These are phyloP conservation scores for Aethina tumida DNA, from an alignment of 1,140 invertebrate species.

Conservation along the genomic window DNA sequence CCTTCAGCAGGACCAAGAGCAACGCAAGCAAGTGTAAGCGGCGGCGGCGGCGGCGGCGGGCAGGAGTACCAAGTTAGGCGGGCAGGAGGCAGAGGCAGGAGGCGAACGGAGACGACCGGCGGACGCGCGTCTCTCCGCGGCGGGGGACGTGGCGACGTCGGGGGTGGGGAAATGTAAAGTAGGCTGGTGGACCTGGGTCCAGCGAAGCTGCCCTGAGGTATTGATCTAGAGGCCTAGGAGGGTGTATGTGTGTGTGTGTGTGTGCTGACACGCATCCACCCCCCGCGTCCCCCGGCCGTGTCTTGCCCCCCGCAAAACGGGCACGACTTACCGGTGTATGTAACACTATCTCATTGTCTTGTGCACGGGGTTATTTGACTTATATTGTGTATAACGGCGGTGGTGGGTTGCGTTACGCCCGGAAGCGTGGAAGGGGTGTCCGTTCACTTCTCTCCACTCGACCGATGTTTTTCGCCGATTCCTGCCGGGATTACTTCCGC, in stretches of 20 bases:
- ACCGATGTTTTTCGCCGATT: too few species aligned
- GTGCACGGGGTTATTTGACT: too few species aligned
- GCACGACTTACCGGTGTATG: conserved; percentile 23
- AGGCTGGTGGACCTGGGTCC: conserved; percentile 36
- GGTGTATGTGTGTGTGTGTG: conserved; percentile 24
- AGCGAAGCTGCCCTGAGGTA: conserved; percentile 35
- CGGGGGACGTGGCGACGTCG: conserved; percentile 16
- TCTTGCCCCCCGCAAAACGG: too few species aligned
- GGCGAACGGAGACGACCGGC: conserved; percentile 6
- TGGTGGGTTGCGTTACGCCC: too few species aligned
- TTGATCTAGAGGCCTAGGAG: conserved; percentile 33
- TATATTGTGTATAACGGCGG: too few species aligned
- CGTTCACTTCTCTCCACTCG: too few species aligned
- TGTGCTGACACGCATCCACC: conserved; percentile 34
- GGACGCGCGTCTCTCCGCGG: conserved; percentile 9
- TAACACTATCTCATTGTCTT: conserved; percentile 30
- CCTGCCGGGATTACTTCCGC: too few species aligned
- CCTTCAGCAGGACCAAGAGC: not conserved
- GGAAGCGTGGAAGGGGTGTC: too few species aligned
- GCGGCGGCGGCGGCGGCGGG: not conserved
- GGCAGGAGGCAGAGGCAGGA: conserved; percentile 7
- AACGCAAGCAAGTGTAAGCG: not conserved
- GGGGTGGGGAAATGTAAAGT: conserved; percentile 34
- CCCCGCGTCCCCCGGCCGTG: conserved; percentile 13
- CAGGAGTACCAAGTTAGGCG: too few species aligned